Evolutionary conservation across 2,113 vertebrate species (phyloP), one percentile per base, ranked within the genome.

Genomic region (Phrynosoma blainvillii): DNA sequence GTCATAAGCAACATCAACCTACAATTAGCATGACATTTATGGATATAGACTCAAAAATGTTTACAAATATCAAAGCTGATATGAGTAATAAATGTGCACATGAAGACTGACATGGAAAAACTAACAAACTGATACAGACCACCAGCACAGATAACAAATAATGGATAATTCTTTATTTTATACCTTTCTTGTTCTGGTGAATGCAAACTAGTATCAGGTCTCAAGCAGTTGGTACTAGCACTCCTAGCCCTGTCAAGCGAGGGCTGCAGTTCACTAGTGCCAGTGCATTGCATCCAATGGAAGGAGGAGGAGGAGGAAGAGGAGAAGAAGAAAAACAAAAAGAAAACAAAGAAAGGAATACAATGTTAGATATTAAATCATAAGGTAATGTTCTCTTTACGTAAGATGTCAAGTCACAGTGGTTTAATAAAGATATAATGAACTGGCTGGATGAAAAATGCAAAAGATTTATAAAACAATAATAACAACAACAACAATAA

Each of bases 191-290:
- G 97, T 97, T 99, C 98, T 96, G 97, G 96, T 97, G 98, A 98
- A 97, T 98, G 97, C 97, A 99, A 99, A 98, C 97, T 98, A 98
- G 95, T 96, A 95, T 99, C 99, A 96, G 99, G 98, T 97, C 98
- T 98, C 97, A 99, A 97, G 98, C 99, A 99, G 94, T 98, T 99
- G 96, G 98, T 99, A 98, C 99, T 99, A 98, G 98, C 98, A 97
- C 99, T 99, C 97, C 98, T 98, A 97, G 98, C 98, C 98, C 99
- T 98, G 98, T 98, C 98, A 98, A 99, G 97, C 92, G 98, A 98
- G 90, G 98, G 98, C 98, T 99, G 98, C 93, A 99, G 98, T 97
- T 99, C 99, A 96, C 99, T 99, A 98, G 98, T 97, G 97, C 97
- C 98, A 98, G 97, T 98, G 98, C 95, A 97, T 96, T 97, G 96